phyloP scores from a whole-genome alignment of 2,113 vertebrate genomes.

The Lepisosteus osseus region DNA sequence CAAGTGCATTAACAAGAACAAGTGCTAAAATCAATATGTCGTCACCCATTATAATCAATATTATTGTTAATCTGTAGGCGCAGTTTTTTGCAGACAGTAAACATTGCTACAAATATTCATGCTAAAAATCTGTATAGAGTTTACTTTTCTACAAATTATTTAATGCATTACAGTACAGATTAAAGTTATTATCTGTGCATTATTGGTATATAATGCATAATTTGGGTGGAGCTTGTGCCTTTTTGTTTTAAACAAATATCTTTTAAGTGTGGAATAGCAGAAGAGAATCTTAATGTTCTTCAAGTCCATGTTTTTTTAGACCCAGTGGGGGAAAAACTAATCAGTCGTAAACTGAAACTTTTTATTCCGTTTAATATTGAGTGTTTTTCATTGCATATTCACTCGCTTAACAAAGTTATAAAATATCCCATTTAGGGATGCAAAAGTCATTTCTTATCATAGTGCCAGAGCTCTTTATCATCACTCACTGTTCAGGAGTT shows the following conservation, averaged over 20 bases:
- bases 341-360: not conserved
- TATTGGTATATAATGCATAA: slow-evolving; percentile 31
- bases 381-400: too few species aligned
- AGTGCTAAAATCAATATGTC: slow-evolving; percentile 63
- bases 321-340: not conserved
- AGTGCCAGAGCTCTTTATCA: too few species aligned
- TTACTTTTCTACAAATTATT: slow-evolving; percentile 37
- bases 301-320: not conserved
- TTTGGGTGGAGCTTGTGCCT: slow-evolving; percentile 45
- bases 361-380: not conserved
- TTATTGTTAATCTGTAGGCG: slow-evolving; percentile 66
- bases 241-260: slow-evolving; percentile 32
- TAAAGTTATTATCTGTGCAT: slow-evolving; percentile 20
- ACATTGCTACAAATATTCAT: slow-evolving; percentile 70
- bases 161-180: slow-evolving; percentile 54
- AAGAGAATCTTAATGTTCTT: not conserved
- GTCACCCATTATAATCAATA: slow-evolving; percentile 65
- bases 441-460: too few species aligned
- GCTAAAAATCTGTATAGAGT: slow-evolving; percentile 51
- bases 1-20: slow-evolving; percentile 66
- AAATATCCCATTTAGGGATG: too few species aligned
- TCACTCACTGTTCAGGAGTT: too few species aligned
- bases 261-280: slow-evolving; percentile 19
- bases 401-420: too few species aligned
- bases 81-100: slow-evolving; percentile 70